Conservation (phyloP, 2,888 invertebrate genomes). For the Heliconius cydno region DNA sequence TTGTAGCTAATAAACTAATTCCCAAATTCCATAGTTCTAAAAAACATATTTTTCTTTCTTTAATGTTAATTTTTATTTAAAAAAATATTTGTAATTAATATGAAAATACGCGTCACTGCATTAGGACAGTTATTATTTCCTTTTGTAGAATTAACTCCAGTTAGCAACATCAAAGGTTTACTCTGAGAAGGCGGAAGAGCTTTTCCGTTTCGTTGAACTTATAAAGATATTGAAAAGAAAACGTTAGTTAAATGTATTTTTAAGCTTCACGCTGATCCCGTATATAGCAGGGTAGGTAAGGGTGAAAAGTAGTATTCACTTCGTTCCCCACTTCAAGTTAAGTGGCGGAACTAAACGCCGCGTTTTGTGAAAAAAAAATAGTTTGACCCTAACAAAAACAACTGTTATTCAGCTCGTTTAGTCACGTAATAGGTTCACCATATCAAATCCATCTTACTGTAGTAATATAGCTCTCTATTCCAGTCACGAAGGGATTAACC, state of each 20-base stretch:
- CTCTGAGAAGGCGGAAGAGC: slow-evolving; percentile 20
- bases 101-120: neutral
- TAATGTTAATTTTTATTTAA: too few species aligned
- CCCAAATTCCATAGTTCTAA: too few species aligned
- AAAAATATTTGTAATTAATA: neutral
- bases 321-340: too few species aligned
- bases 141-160: slow-evolving; percentile 7
- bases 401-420: neutral
- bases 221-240: slow-evolving; percentile 17
- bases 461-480: slow-evolving; percentile 1
- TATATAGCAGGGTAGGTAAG: neutral
- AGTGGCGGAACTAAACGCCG: too few species aligned
- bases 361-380: neutral
- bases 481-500: slow-evolving; percentile 19
- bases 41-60: too few species aligned
- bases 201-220: slow-evolving; percentile 24
- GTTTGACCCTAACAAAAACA: neutral
- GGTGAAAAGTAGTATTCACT: neutral
- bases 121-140: neutral
- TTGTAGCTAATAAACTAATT: too few species aligned
- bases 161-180: slow-evolving; percentile 6
- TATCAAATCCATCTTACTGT: slow-evolving; percentile 6
- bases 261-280: neutral
- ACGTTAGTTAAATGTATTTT: neutral
- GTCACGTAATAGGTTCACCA: slow-evolving; percentile 1